Evolutionary conservation across 2,888 invertebrate genomes (phyloP).

Genomic region (Acleris literana): DNA sequence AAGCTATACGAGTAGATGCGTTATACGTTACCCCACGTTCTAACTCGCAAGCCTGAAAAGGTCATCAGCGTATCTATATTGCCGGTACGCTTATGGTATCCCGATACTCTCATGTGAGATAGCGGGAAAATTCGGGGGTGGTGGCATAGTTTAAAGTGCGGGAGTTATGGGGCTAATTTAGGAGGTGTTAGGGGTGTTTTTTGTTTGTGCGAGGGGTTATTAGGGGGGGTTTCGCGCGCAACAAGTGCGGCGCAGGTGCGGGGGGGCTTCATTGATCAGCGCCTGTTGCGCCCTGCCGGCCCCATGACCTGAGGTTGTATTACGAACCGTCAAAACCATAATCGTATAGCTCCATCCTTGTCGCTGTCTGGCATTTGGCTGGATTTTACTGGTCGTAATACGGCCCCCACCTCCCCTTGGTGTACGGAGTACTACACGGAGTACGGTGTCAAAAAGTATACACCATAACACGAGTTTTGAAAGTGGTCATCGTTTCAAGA

Average conservation of each 20-base stretch:
- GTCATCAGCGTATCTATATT: constrained; percentile 51
- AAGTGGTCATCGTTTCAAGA: too few relatives aligned
- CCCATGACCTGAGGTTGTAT: constrained; percentile 40
- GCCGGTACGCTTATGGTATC: constrained; percentile 42
- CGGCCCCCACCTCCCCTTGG: too few relatives aligned
- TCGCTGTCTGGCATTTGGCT: too few relatives aligned
- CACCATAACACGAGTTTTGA: too few relatives aligned
- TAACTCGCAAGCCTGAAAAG: constrained; percentile 37
- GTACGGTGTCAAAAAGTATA: too few relatives aligned
- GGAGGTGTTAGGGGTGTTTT: constrained; percentile 11
- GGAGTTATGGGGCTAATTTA: constrained; percentile 10
- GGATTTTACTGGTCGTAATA: too few relatives aligned
- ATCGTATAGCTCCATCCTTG: too few relatives aligned
- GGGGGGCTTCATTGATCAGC: constrained; percentile 74
- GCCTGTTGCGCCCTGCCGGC: constrained; percentile 71
- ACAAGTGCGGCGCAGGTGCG: constrained; percentile 77
- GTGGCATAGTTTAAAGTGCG: neutral
- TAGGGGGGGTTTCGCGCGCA: constrained; percentile 59
- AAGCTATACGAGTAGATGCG: constrained; percentile 11
- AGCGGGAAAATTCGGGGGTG: constrained; percentile 11
- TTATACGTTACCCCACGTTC: constrained; percentile 31
- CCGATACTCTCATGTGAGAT: constrained; percentile 36
- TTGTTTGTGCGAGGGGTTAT: constrained; percentile 13
- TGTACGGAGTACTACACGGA: too few relatives aligned
- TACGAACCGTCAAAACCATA: too few relatives aligned